Base-by-base conservation (phyloP, 1,140 invertebrate genomes). In the Macrostomum lignano region DNA sequence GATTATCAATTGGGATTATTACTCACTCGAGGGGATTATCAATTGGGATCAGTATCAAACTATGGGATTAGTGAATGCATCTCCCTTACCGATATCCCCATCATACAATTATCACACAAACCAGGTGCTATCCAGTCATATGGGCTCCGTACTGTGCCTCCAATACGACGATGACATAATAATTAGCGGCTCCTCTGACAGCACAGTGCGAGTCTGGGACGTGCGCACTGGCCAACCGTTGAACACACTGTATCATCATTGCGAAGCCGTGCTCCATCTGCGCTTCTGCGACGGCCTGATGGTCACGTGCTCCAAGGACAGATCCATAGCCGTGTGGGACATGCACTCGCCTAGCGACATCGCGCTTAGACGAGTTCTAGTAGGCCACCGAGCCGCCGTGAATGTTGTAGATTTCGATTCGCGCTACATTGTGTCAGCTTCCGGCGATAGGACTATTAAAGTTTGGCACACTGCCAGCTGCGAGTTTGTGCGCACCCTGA, bases 381-480 rank as follows among this genome's bases (percentile, higher is more conserved):
- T 96, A 10, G 91, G 91, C 1, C 91, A 98, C 58, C 61, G 88
- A 29, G 91, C 91, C 15, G 91, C 91, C 31, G 91, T 98, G 15
- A 98, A 98, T 61, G 91, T 98, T 22, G 91, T 96, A 2, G 91
- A 98, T 61, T 98, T 98, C 61, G 88, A 98, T 60, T 79, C 94
- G 48, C 93, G 88, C 57, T 98, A 94, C 52, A 96, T 98, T 41
- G 91, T 96, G 37, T 91, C 81, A 25, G 91, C 91, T n/a, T 86
- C 78, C 50, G 91, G 91, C 36, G 91, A 98, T 62, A 65, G 91
- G 44, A 96, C 88, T 40, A 98, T 98, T 43, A 36, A 26, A 21
- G 67, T 94, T 34, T 96, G 88, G 86, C 88, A 77, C 52, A 93
- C 86, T 21, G 78, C 76, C 20, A 74, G 74, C 13, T 94, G 86